phyloP scores from a whole-genome alignment of 2,113 vertebrate species.

The Neogale vison region DNA sequence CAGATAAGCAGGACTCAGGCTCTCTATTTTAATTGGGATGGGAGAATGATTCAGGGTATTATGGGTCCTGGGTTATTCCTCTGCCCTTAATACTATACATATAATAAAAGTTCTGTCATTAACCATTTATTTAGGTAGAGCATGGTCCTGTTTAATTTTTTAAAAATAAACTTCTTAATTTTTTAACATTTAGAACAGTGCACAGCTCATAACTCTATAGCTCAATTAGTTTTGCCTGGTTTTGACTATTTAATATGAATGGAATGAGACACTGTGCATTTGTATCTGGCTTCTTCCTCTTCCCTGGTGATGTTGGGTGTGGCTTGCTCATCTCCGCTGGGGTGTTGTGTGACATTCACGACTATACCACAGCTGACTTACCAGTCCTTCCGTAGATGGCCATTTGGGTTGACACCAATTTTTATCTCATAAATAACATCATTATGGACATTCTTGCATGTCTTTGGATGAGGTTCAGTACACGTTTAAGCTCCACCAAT shows the following conservation, averaged over 20 bases:
- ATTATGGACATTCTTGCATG: not conserved
- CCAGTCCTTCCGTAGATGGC: not conserved
- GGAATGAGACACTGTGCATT: accelerated
- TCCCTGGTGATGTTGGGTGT: accelerated
- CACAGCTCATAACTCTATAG: not conserved
- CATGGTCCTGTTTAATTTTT: not conserved
- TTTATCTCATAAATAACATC: not conserved
- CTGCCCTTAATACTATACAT: not conserved
- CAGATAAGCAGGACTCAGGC: not conserved
- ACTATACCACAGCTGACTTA: not conserved
- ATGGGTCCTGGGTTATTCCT: not conserved
- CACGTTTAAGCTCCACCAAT: not conserved
- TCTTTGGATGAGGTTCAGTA: not conserved
- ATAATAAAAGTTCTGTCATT: not conserved
- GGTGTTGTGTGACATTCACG: accelerated
- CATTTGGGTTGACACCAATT: not conserved
- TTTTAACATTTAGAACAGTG: not conserved
- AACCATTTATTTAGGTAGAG: not conserved
- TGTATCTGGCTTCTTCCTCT: not conserved
- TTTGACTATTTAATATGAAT: not conserved
- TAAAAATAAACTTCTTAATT: not conserved
- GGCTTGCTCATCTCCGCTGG: not conserved
- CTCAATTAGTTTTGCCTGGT: not conserved
- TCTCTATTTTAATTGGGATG: not conserved
- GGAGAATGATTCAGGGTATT: not conserved